Percentiles rank a stretch among this genome's conserved stretches.
phyloP scores from a whole-genome alignment of 1,140 invertebrate species.

The Drosophila fuyamai region DNA sequence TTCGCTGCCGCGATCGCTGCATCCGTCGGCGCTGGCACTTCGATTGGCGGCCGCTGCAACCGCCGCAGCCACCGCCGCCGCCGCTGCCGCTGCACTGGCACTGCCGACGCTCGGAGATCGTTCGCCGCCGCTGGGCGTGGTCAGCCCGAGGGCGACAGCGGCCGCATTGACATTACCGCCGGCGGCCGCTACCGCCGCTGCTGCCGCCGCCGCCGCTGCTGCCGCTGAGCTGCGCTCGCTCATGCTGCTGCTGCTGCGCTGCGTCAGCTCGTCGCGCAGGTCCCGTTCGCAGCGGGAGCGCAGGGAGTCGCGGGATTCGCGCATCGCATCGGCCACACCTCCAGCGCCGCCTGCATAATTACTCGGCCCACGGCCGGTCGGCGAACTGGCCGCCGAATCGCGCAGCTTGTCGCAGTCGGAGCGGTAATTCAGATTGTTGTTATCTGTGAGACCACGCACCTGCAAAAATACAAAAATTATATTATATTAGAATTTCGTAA shows the following conservation, averaged over 20 bases:
- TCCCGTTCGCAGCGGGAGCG: slow-evolving; percentile 77
- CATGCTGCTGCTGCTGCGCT: slow-evolving; percentile 78
- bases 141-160: slow-evolving; percentile 69
- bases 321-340: slow-evolving; percentile 55
- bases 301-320: slow-evolving; percentile 70
- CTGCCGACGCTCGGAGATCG: slow-evolving; percentile 82
- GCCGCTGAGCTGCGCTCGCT: slow-evolving; percentile 76
- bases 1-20: slow-evolving; percentile 80
- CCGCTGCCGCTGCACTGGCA: slow-evolving; percentile 71
- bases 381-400: slow-evolving; percentile 77
- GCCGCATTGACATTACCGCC: slow-evolving; percentile 76
- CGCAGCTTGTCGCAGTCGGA: slow-evolving; percentile 80
- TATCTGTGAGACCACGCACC: slow-evolving; percentile 93
- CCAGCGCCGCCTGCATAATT: slow-evolving; percentile 51
- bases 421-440: slow-evolving; percentile 89
- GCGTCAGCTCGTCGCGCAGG: slow-evolving; percentile 75
- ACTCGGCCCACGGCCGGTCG: slow-evolving; percentile 73
- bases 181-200: slow-evolving; percentile 65
- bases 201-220: slow-evolving; percentile 70
- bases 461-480: slow-evolving; percentile 8
- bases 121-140: slow-evolving; percentile 71
- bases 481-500: neutral
- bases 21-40: slow-evolving; percentile 71
- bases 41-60: slow-evolving; percentile 72
- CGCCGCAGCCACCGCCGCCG: slow-evolving; percentile 72